Base-by-base conservation (phyloP, 2,888 invertebrate genomes). In the Andrena marginata region DNA sequence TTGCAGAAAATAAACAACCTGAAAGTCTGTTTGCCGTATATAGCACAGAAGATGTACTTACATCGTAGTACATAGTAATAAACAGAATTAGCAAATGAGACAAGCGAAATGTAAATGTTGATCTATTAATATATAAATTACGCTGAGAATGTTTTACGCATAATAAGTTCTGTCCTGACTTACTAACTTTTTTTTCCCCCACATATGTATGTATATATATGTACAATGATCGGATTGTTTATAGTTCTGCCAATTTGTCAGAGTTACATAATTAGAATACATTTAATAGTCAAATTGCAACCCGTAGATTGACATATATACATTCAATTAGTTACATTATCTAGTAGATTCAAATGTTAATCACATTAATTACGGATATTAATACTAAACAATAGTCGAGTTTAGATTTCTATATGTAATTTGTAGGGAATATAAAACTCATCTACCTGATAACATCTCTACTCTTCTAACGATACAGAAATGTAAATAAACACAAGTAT, bases 391-490 rank as follows among this genome's bases (percentile, higher is more conserved):
- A 69, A 84, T 86, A 80, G 51, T 79, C 59, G 84, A 80, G 77
- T 79, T 84, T 81, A 78, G 72, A 68, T 87, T 71, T 86, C 82
- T 82, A 88, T 80, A 82, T 75, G 76, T 82, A 75, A 77, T 72
- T 83, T 65, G 83, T 80, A 80, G 79, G 73, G 87, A 84, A 87
- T 60, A 56, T 71, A 51, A 20, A 74, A 78, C 82, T 86, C 87
- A 73, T 84, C 82, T 81, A 81, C 86, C 89, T 86, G 84, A 79
- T 86, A 88, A 89, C 85, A 88, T 85, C 87, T 85, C 77, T 70
- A 74, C 49, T 63, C 60, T 2, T 63, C 48, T 65, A 77, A 56
- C 31, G 20, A 54, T 48, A 64, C 10, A 2, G 16, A 59, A 63
- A 49, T 35, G 23, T 20, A 75, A 77, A 65, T 29, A 64, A 78